phyloP scores from a whole-genome alignment of 2,113 vertebrate species.

The Labeo rohita region DNA sequence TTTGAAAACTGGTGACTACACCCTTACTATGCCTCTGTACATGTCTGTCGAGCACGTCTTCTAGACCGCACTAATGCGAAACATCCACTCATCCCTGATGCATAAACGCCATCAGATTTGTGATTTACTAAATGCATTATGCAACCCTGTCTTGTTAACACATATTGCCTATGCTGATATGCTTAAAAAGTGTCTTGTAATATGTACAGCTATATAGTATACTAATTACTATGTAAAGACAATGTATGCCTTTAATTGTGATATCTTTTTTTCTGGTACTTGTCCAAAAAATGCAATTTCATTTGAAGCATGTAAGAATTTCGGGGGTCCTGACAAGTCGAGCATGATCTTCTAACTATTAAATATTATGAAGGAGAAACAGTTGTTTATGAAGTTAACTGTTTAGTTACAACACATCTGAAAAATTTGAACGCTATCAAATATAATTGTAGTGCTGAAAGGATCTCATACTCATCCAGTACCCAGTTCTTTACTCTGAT shows the following conservation, averaged over 20 bases:
- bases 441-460: neutral
- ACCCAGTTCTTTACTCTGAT: slow-evolving; percentile 54
- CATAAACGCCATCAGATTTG: slow-evolving; percentile 33
- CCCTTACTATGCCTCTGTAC: neutral
- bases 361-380: slow-evolving; percentile 10
- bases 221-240: slow-evolving; percentile 74
- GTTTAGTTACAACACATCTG: neutral
- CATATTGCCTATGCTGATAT: slow-evolving; percentile 65
- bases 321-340: neutral
- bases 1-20: neutral
- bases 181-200: slow-evolving; percentile 67
- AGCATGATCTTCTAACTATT: slow-evolving; percentile 28
- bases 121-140: slow-evolving; percentile 63
- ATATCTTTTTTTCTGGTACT: slow-evolving; percentile 71
- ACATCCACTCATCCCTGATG: slow-evolving; percentile 11
- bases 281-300: slow-evolving; percentile 55
- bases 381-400: slow-evolving; percentile 2
- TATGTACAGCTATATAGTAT: slow-evolving; percentile 73
- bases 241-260: slow-evolving; percentile 71
- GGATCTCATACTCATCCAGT: neutral
- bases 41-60: slow-evolving; percentile 9
- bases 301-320: slow-evolving; percentile 53
- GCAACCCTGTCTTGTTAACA: slow-evolving; percentile 66
- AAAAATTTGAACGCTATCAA: neutral
- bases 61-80: slow-evolving; percentile 20